A percentile compares a stretch with the other conserved stretches of the same genome.
Evolutionary conservation across 2,113 vertebrate species (phyloP).

Genomic region (Epinephelus moara): DNA sequence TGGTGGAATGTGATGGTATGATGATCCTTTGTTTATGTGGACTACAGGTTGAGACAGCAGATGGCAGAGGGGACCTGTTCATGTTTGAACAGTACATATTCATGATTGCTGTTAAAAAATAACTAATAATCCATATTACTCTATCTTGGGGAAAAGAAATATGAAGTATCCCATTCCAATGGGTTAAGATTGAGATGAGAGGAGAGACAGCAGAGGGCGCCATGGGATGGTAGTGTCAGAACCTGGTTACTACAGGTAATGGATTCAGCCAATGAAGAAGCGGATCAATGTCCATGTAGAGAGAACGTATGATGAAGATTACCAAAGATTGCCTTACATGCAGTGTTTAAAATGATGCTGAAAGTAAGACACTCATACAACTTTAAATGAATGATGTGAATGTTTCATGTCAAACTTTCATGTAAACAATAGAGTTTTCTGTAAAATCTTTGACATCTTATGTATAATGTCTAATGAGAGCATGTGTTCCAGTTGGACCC

Average conservation of each 20-base stretch:
- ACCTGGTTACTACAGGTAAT: constrained; percentile 65
- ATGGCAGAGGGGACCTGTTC: constrained; percentile 70
- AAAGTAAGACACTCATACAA: constrained; percentile 16
- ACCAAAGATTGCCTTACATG: constrained; percentile 47
- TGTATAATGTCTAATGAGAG: constrained; percentile 10
- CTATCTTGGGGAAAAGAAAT: constrained; percentile 55
- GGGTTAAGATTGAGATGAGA: constrained; percentile 74
- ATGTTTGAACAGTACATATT: constrained; percentile 71
- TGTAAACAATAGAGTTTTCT: constrained; percentile 23
- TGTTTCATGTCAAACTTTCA: constrained; percentile 15
- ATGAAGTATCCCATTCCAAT: constrained; percentile 65
- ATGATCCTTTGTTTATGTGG: constrained; percentile 70
- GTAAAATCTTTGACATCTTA: background rate
- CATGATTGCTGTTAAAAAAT: constrained; percentile 55
- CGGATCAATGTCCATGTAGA: constrained; percentile 64
- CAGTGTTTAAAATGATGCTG: constrained; percentile 40
- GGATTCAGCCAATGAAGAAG: constrained; percentile 71
- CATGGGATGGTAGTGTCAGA: constrained; percentile 77
- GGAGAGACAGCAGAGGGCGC: constrained; percentile 71
- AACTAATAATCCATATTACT: constrained; percentile 56
- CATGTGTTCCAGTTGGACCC: background rate
- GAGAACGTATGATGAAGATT: constrained; percentile 45
- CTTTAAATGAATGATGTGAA: constrained; percentile 10
- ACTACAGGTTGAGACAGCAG: constrained; percentile 67
- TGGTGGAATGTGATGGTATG: constrained; percentile 82